Conservation (phyloP, 2,113 vertebrate species). For the Pandion haliaetus region DNA sequence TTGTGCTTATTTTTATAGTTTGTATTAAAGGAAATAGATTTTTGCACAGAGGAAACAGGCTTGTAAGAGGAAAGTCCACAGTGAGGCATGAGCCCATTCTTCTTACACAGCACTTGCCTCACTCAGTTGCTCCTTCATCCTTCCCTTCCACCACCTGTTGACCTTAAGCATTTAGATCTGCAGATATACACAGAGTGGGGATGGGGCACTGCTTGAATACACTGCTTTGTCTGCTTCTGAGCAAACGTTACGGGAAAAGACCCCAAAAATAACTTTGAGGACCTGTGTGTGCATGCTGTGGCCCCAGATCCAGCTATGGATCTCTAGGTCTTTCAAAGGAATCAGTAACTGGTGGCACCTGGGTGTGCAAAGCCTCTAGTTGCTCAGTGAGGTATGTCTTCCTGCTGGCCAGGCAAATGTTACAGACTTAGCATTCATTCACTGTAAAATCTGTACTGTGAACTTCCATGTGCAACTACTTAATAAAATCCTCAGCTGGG, state of each 20-base stretch:
- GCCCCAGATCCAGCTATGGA: neutral
- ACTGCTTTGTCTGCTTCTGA: neutral
- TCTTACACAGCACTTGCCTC: neutral
- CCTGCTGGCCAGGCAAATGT: neutral
- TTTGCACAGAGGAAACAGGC: neutral
- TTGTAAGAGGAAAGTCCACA: neutral
- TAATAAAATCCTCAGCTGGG: neutral
- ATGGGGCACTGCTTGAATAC: neutral
- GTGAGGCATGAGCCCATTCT: neutral
- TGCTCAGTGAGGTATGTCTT: neutral
- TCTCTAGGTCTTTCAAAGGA: neutral
- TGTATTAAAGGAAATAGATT: neutral
- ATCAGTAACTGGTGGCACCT: neutral
- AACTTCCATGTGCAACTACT: neutral
- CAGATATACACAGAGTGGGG: neutral
- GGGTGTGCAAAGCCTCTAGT: neutral
- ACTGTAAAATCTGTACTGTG: slow-evolving; percentile 28
- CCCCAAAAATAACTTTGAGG: neutral
- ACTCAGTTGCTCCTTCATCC: neutral
- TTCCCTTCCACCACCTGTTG: neutral
- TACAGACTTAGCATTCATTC: neutral
- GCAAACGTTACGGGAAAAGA: neutral
- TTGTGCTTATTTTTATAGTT: neutral
- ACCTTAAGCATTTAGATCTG: neutral
- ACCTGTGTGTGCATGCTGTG: neutral